Evolutionary conservation across 2,797 vertebrate species (phyloP).

Genomic region (Scolopax rusticola): DNA sequence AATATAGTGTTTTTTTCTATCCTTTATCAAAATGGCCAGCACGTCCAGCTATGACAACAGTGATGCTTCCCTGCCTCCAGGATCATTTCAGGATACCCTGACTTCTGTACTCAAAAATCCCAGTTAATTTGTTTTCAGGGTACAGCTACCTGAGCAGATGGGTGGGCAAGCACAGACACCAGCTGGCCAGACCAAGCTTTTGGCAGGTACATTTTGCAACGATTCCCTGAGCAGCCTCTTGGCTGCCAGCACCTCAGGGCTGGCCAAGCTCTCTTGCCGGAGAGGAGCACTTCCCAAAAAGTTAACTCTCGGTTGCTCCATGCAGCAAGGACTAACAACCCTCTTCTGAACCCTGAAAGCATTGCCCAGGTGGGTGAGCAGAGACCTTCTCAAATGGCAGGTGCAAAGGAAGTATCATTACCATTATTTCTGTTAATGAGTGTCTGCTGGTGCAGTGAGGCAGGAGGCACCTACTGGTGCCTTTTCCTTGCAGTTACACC

Average conservation of each 20-base stretch:
- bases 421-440: background rate
- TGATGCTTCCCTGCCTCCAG: background rate
- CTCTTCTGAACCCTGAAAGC: slow-evolving; percentile 19
- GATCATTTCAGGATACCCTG: background rate
- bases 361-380: background rate
- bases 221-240: slow-evolving; percentile 6
- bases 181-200: background rate
- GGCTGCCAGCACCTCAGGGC: slow-evolving; percentile 32
- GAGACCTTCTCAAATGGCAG: background rate
- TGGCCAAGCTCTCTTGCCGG: slow-evolving; percentile 33
- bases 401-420: background rate
- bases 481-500: background rate
- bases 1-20: background rate
- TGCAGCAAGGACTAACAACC: background rate
- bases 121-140: background rate
- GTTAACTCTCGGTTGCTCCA: slow-evolving; percentile 50
- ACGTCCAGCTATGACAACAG: background rate
- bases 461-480: background rate
- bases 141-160: background rate
- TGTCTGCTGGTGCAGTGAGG: background rate
- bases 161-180: background rate
- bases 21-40: background rate
- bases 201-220: slow-evolving; percentile 3
- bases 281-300: slow-evolving; percentile 36
- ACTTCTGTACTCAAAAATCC: background rate